Evolutionary conservation across 2,888 invertebrate genomes (phyloP).

Genomic region (Caenorhabditis zanzibari): DNA sequence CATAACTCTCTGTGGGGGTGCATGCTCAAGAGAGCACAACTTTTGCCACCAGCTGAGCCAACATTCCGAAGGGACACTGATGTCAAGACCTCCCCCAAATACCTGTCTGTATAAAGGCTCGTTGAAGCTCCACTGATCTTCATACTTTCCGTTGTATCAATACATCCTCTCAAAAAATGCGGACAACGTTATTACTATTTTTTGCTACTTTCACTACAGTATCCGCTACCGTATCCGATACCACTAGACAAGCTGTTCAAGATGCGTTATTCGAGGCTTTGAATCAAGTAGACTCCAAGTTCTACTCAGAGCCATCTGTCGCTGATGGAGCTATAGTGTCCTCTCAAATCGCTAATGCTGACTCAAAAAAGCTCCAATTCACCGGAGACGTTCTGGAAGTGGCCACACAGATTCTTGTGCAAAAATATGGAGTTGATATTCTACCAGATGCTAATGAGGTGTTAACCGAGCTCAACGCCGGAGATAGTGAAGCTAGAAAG

Average conservation of each 20-base stretch:
- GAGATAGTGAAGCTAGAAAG: constrained; percentile 12
- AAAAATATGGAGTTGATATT: constrained; percentile 56
- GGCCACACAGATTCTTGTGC: constrained; percentile 55
- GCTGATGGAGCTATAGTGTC: constrained; percentile 51
- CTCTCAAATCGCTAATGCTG: constrained; percentile 60
- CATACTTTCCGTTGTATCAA: constrained; percentile 38
- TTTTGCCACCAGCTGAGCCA: constrained; percentile 37
- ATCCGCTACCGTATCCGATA: constrained; percentile 22
- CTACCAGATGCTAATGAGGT: constrained; percentile 56
- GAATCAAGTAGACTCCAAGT: constrained; percentile 27
- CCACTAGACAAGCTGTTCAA: constrained; percentile 36
- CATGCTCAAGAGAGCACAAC: constrained; percentile 43
- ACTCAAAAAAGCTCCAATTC: constrained; percentile 53
- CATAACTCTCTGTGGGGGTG: constrained; percentile 14
- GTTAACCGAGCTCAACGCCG: constrained; percentile 33
- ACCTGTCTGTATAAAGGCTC: constrained; percentile 30
- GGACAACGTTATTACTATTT: constrained; percentile 28
- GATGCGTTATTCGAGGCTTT: constrained; percentile 50
- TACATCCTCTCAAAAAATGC: constrained; percentile 15
- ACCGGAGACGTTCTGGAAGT: constrained; percentile 59
- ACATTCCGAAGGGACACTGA: constrained; percentile 44
- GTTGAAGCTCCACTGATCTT: constrained; percentile 12
- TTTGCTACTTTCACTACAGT: constrained; percentile 1
- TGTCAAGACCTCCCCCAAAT: constrained; percentile 32
- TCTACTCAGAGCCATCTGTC: constrained; percentile 34